These are phyloP conservation scores for Coendou prehensilis DNA, from an alignment of 2,797 vertebrate genomes.

Conservation along the genomic window DNA sequence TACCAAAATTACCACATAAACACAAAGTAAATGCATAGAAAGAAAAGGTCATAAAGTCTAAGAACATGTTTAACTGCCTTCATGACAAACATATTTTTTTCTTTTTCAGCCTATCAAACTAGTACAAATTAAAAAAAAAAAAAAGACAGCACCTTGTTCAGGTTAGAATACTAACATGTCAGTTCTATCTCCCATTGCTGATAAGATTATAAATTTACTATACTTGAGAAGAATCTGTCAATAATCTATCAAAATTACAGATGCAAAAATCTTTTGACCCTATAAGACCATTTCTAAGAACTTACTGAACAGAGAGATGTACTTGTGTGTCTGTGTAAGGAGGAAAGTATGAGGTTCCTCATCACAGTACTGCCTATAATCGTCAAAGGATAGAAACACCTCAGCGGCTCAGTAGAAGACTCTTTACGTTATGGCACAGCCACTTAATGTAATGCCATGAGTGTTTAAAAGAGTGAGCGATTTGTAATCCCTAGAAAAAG, in stretches of 20 bases:
- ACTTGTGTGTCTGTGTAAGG: not conserved
- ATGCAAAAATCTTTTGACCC: not conserved
- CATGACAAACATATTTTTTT: not conserved
- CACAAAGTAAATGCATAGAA: not conserved
- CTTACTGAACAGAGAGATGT: not conserved
- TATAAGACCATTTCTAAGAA: not conserved
- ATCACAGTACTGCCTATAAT: not conserved
- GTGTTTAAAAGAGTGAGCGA: conserved; percentile 14
- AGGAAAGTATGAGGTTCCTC: not conserved
- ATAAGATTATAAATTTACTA: not conserved
- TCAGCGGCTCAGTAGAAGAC: not conserved
- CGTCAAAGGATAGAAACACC: not conserved
- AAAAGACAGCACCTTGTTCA: not conserved
- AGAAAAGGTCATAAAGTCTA: not conserved
- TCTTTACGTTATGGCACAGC: not conserved
- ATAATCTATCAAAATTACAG: not conserved
- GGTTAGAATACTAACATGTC: not conserved
- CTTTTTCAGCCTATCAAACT: not conserved
- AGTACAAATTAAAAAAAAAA: not conserved
- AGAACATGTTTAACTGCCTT: not conserved
- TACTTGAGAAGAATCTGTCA: not conserved
- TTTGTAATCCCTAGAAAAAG: not conserved
- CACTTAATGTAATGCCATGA: not conserved
- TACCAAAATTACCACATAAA: not conserved
- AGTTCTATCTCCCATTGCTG: not conserved